Conservation (phyloP, 2,888 invertebrate genomes). For the Leucoptera coffeella region DNA sequence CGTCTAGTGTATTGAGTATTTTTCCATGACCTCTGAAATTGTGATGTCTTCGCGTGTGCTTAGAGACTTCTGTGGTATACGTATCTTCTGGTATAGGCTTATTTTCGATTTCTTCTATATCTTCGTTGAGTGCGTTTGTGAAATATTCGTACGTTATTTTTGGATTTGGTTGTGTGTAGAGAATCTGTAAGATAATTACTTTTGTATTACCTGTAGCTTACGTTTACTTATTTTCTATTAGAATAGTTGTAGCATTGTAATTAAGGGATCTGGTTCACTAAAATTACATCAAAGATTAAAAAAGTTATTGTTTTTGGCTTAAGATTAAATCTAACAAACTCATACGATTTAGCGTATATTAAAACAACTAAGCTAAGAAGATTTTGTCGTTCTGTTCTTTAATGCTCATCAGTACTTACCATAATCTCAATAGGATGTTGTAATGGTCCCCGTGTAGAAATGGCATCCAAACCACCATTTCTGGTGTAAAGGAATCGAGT, state of each 20-base stretch:
- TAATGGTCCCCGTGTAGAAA: slow-evolving; percentile 69
- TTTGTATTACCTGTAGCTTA: background rate
- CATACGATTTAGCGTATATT: no score
- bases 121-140: slow-evolving; percentile 56
- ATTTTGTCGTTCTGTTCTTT: no score
- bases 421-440: slow-evolving; percentile 72
- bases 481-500: slow-evolving; percentile 64
- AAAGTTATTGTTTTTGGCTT: no score
- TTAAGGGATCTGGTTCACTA: no score
- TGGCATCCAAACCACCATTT: slow-evolving; percentile 61
- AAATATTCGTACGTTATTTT: slow-evolving; percentile 89
- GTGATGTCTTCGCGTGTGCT: slow-evolving; percentile 32
- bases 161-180: slow-evolving; percentile 76
- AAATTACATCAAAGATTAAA: no score
- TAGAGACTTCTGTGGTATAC: slow-evolving; percentile 15
- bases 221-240: background rate
- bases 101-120: slow-evolving; percentile 17
- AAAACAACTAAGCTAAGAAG: no score
- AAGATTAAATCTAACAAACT: no score
- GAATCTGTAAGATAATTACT: slow-evolving; percentile 51
- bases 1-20: slow-evolving; percentile 8
- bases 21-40: slow-evolving; percentile 18
- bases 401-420: slow-evolving; percentile 51
- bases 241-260: background rate
- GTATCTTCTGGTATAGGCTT: slow-evolving; percentile 11